Evolutionary conservation across 2,797 vertebrate genomes (phyloP).

Genomic region (Poeciliopsis presidionis): DNA sequence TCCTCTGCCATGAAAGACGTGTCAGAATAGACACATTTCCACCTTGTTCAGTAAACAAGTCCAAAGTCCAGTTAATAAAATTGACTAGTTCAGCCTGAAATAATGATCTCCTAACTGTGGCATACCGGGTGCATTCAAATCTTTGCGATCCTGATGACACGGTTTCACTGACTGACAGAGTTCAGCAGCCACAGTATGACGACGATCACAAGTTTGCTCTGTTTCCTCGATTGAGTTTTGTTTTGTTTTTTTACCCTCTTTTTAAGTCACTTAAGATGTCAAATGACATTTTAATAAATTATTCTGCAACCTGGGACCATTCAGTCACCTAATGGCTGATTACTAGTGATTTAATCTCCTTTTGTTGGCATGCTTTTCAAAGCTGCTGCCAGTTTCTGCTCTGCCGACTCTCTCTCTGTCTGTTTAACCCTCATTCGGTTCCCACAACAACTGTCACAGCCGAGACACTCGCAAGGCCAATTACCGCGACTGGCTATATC

Average conservation of each 20-base stretch:
- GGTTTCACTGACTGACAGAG: neutral
- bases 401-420: neutral
- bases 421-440: neutral
- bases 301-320: neutral
- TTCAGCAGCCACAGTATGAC: neutral
- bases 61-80: neutral
- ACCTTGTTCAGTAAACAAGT: neutral
- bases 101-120: neutral
- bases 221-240: neutral
- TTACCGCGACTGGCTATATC: neutral
- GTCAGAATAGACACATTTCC: neutral
- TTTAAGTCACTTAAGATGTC: neutral
- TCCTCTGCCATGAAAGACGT: neutral
- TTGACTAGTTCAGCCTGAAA: neutral
- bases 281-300: neutral
- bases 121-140: neutral
- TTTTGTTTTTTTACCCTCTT: too few relatives aligned
- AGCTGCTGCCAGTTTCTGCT: slow-evolving; percentile 14
- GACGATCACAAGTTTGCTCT: neutral
- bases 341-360: neutral
- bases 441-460: slow-evolving; percentile 6
- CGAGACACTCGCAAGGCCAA: neutral
- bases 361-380: neutral
- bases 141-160: neutral
- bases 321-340: neutral